Conservation (phyloP, 2,797 vertebrate species). For the Phoebastria nigripes region DNA sequence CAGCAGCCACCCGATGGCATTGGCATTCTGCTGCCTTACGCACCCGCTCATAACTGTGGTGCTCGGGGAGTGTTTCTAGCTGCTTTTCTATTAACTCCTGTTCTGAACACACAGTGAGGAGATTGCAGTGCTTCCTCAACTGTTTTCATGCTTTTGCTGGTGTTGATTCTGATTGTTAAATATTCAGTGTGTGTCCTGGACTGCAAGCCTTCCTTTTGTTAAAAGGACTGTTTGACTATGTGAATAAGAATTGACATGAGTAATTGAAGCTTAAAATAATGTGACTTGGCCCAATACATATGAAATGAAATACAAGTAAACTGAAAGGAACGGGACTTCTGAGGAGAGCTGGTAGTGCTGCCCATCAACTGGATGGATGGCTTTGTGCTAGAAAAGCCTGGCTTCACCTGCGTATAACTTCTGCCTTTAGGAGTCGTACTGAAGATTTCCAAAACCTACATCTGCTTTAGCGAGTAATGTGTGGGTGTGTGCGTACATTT, state of each 20-base stretch:
- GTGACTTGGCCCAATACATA: not conserved
- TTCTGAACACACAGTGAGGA: not conserved
- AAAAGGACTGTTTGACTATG: not conserved
- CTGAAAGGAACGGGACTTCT: not conserved
- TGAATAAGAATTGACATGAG: not conserved
- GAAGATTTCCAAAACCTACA: not conserved
- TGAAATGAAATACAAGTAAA: not conserved
- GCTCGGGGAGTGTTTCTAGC: not conserved
- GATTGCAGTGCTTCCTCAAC: not conserved
- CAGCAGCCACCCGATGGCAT: not conserved
- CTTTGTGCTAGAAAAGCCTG: not conserved
- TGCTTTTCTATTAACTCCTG: not conserved
- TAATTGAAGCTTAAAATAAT: not conserved
- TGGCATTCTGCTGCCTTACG: not conserved
- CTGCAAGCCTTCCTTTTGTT: not conserved
- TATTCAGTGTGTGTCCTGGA: not conserved
- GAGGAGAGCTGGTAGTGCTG: not conserved
- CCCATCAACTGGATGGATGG: not conserved
- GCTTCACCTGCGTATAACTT: not conserved
- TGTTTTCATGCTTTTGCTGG: not conserved
- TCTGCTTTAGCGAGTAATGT: not conserved
- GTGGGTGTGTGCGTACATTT: not conserved
- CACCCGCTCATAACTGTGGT: fast-evolving
- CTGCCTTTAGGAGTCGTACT: not conserved
- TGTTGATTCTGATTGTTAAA: not conserved